phyloP scores from a whole-genome alignment of 2,888 invertebrate genomes.

The Drosophila mimetica region DNA sequence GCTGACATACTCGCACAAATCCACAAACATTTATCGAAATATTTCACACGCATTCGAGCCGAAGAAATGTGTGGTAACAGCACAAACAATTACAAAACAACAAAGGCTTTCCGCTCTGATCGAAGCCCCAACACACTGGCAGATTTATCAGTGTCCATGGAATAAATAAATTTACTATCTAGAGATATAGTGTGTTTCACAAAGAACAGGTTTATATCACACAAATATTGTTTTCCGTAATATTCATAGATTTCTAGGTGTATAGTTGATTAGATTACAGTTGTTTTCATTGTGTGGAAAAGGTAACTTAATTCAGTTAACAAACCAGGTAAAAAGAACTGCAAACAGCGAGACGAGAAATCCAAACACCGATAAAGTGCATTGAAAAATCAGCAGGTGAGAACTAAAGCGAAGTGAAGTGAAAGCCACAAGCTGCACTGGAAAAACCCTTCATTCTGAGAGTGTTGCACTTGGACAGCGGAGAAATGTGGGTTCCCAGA shows the following conservation, averaged over 20 bases:
- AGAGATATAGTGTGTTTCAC: too few relatives aligned
- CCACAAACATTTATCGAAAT: constrained; percentile 45
- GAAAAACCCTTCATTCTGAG: constrained; percentile 14
- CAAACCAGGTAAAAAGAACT: background rate
- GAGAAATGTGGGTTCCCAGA: constrained; percentile 25
- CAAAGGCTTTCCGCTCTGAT: background rate
- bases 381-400: constrained; percentile 23
- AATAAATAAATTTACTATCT: background rate
- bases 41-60: constrained; percentile 46
- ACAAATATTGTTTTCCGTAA: background rate
- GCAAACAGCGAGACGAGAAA: background rate
- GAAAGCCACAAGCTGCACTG: constrained; percentile 37
- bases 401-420: constrained; percentile 26
- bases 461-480: constrained; percentile 15
- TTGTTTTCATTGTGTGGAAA: too few relatives aligned
- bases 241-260: background rate
- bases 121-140: constrained; percentile 2
- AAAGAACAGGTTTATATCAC: too few relatives aligned
- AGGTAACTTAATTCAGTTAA: background rate
- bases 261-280: background rate
- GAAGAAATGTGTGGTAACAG: constrained; percentile 30
- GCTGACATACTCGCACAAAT: constrained; percentile 43
- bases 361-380: constrained; percentile 17
- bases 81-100: constrained; percentile 13
- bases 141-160: background rate